Percentiles rank a stretch among this genome's conserved stretches.
Conservation (phyloP, 2,797 vertebrate species). For the Poecile montanus region DNA sequence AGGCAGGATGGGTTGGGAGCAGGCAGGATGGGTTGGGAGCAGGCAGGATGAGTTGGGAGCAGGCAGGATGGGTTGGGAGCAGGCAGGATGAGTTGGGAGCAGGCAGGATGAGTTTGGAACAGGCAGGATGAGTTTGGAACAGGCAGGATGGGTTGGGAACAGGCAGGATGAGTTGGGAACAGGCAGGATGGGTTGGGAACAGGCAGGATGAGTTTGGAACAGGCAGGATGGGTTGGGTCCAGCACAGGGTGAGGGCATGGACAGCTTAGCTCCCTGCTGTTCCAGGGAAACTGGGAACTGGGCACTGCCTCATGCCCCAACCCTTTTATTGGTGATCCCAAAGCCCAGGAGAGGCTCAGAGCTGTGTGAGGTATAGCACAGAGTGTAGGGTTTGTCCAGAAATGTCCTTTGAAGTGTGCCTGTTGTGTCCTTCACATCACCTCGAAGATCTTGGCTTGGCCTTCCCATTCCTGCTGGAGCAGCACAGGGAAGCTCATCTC, state of each 20-base stretch:
- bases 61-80: neutral
- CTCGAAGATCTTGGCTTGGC: neutral
- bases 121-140: fast-evolving
- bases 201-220: neutral
- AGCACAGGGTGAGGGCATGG: neutral
- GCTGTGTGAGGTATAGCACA: neutral
- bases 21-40: fast-evolving
- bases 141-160: fast-evolving
- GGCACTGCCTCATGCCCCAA: fast-evolving
- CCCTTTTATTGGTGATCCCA: neutral
- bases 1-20: fast-evolving
- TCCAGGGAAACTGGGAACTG: neutral
- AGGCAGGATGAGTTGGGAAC: fast-evolving
- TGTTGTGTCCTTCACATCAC: fast-evolving
- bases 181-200: neutral
- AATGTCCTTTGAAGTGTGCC: fast-evolving
- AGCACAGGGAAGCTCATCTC: fast-evolving
- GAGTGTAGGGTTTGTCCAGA: neutral
- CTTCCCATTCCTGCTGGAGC: neutral
- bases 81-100: neutral
- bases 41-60: fast-evolving
- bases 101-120: fast-evolving
- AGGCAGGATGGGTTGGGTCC: fast-evolving
- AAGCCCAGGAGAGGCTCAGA: neutral
- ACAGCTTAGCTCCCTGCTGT: neutral